Evolutionary conservation across 2,113 vertebrate genomes (phyloP).

Genomic region (Colius striatus): DNA sequence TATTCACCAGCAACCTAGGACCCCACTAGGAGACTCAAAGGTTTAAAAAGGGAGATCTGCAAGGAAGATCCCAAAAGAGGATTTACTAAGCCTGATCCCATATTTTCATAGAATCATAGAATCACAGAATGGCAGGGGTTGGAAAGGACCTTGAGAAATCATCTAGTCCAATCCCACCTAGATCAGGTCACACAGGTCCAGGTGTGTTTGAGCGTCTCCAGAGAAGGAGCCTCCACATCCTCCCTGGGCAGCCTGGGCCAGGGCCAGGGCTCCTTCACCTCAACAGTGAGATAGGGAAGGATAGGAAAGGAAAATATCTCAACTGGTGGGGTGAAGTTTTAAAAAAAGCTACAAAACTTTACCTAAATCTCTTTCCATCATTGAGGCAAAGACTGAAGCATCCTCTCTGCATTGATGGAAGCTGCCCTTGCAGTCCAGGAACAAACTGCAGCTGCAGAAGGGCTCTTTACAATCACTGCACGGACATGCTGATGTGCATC

Average conservation of each 20-base stretch:
- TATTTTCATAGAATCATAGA: not conserved
- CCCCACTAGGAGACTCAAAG: not conserved
- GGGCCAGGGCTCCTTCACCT: too few species aligned
- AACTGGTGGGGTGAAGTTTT: not conserved
- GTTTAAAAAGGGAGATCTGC: not conserved
- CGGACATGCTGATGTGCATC: fast-evolving
- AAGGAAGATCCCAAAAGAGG: not conserved
- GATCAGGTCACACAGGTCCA: too few species aligned
- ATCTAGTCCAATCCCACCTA: too few species aligned
- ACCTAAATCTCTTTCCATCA: not conserved
- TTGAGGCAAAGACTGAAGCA: not conserved
- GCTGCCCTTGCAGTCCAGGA: not conserved
- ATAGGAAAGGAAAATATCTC: not conserved
- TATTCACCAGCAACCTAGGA: not conserved
- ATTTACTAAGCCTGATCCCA: not conserved
- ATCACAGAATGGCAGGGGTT: too few species aligned
- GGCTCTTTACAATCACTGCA: not conserved
- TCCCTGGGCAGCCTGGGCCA: too few species aligned
- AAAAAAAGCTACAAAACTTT: not conserved
- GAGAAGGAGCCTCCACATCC: too few species aligned
- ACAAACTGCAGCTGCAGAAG: not conserved
- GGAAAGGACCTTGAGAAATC: too few species aligned
- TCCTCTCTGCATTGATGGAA: fast-evolving
- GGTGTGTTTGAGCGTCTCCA: too few species aligned
- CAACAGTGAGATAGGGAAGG: too few species aligned